A percentile compares a stretch with the other conserved stretches of the same genome.
Evolutionary conservation across 2,113 vertebrate genomes (phyloP).

Genomic region (Gallinago undulata): DNA sequence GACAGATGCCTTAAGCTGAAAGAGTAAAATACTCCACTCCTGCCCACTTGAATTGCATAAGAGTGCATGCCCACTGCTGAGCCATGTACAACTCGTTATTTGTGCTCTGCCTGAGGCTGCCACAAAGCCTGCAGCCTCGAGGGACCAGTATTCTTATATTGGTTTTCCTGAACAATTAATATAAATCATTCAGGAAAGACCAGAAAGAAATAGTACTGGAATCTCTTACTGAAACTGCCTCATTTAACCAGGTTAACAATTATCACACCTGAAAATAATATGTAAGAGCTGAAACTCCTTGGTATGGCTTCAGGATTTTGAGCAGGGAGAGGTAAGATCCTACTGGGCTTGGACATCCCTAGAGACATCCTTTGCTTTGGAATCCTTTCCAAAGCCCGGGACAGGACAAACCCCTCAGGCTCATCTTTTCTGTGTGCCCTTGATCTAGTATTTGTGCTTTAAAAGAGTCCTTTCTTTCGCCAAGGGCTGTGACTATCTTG

Average conservation of each 20-base stretch:
- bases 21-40: background rate
- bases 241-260: background rate
- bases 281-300: background rate
- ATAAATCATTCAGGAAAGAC: conserved; percentile 9
- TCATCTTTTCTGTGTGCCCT: background rate
- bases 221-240: background rate
- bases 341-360: background rate
- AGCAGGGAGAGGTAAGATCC: background rate
- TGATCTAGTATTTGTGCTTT: background rate
- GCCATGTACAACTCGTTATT: background rate
- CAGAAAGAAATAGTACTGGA: background rate
- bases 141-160: conserved; percentile 12
- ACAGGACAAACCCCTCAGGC: background rate
- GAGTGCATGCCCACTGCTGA: conserved; percentile 1
- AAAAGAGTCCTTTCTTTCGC: background rate
- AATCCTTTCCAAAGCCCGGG: background rate
- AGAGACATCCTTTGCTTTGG: background rate
- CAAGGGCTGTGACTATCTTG: background rate
- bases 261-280: background rate
- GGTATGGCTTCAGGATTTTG: background rate
- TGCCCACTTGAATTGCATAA: background rate
- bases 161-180: conserved; percentile 47
- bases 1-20: conserved; percentile 24
- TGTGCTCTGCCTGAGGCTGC: background rate
- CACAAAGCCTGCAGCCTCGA: background rate